phyloP scores from a whole-genome alignment of 1,140 invertebrate species.

The Galleria mellonella region DNA sequence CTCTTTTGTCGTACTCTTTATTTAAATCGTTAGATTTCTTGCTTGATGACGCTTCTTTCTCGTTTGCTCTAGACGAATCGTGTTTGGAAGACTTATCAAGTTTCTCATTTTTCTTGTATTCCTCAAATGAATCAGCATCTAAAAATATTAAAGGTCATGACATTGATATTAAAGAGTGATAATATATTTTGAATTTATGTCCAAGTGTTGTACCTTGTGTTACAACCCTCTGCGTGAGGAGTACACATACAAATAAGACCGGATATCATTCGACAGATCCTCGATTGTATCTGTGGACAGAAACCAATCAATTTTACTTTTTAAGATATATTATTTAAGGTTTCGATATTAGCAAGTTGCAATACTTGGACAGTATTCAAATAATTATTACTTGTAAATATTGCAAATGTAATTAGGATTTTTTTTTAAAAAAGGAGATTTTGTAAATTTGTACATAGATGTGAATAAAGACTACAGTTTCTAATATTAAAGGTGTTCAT shows the following conservation, averaged over 20 bases:
- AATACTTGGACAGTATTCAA: slow-evolving; percentile 12
- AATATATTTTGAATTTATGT: slow-evolving; percentile 4
- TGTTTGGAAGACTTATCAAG: slow-evolving; percentile 40
- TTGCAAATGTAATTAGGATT: too few relatives aligned
- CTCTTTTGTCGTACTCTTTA: slow-evolving; percentile 1
- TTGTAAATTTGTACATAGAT: too few relatives aligned
- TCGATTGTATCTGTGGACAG: slow-evolving; percentile 23
- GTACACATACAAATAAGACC: slow-evolving; percentile 11
- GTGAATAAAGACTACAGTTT: too few relatives aligned
- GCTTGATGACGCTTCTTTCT: slow-evolving; percentile 28
- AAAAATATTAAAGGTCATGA: slow-evolving; percentile 4
- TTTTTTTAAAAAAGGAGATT: too few relatives aligned
- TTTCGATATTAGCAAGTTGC: slow-evolving; percentile 1
- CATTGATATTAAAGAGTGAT: not conserved
- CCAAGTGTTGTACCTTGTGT: slow-evolving; percentile 19
- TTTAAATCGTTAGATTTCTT: slow-evolving; percentile 12
- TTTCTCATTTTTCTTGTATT: slow-evolving; percentile 78
- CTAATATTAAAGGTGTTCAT: too few relatives aligned
- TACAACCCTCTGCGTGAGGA: slow-evolving; percentile 9
- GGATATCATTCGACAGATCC: slow-evolving; percentile 17
- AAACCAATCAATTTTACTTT: slow-evolving; percentile 12
- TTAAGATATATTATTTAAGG: not conserved
- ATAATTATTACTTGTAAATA: not conserved
- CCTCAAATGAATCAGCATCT: slow-evolving; percentile 82
- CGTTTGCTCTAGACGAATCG: slow-evolving; percentile 17